Percentiles rank a stretch among this genome's conserved stretches.
These are phyloP conservation scores for Helostoma temminkii DNA, from an alignment of 2,797 vertebrate species.

Conservation along the genomic window DNA sequence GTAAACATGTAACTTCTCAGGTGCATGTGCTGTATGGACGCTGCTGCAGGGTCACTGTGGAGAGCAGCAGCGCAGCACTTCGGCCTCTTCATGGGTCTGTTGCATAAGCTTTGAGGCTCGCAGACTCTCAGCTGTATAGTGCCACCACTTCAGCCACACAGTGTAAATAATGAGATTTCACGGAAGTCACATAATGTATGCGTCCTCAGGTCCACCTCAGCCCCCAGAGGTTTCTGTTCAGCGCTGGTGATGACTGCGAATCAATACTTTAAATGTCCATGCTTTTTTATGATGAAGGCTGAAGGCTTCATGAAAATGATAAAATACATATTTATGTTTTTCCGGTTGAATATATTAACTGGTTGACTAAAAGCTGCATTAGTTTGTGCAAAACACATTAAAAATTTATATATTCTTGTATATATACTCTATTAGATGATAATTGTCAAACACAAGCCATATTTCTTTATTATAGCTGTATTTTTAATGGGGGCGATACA, in stretches of 20 bases:
- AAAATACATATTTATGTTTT: neutral
- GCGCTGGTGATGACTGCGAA: neutral
- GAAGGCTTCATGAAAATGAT: neutral
- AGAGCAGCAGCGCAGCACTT: no score
- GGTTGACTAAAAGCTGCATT: no score
- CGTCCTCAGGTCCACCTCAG: neutral
- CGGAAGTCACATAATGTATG: neutral
- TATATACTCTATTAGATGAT: no score
- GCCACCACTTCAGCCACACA: neutral
- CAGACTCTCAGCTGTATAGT: no score
- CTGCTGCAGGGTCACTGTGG: neutral
- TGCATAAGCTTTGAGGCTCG: neutral
- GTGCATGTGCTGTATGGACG: neutral
- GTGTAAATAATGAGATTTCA: slow-evolving; percentile 3
- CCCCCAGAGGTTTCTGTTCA: neutral
- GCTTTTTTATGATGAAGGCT: no score
- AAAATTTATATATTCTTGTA: no score
- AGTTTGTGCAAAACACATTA: no score
- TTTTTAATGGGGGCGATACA: no score
- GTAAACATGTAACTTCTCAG: slow-evolving; percentile 1
- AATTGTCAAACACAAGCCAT: no score
- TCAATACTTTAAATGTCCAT: neutral
- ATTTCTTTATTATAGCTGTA: no score
- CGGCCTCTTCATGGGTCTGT: no score
- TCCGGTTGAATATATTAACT: neutral